Evolutionary conservation across 2,888 invertebrate species (phyloP), one percentile per base, ranked within the genome.

Genomic region (Caenorhabditis virilis): DNA sequence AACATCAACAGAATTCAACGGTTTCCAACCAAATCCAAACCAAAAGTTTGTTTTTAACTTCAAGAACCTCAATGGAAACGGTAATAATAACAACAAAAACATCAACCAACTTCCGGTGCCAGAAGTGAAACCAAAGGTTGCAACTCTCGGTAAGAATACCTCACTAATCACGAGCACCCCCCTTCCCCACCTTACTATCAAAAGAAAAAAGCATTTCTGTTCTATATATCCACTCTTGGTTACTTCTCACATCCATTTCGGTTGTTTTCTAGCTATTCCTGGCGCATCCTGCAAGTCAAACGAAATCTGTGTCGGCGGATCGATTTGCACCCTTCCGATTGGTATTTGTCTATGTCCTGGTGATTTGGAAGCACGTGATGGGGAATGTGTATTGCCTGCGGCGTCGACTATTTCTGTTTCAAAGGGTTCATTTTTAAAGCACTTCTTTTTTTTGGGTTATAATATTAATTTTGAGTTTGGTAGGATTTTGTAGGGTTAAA

Each of bases 271-370:
- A 66, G 66, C 60, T 46, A 56, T 57, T 36, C 77, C 79, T 43
- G 81, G 80, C 27, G 62, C 68, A n/a, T 73, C 75, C 15, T 82
- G 82, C 51, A 69, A 72, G 25, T 68, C 65, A 20, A 75, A 78
- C 46, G 80, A 80, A 62, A 59, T 74, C 54, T 82, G 82, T 61
- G 62, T 66, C 6, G 82, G 82, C 22, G 82, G 82, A 23, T 76
- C 79, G 15, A 60, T 75, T 27, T 82, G 82, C 55, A 72, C 78
- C 23, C 69, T 69, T 46, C 77, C 79, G 6, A 72, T 78, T 52
- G 74, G 75, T 20, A 61, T 79, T 23, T 81, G 81, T 58, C 72
- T 81, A 26, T 81, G 81, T 64, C 81, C 82, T 16, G 77, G 75
- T 16, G 78, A 78, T 48, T 52, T 78, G 46, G 79, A 79, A 60